A percentile compares a stretch with the other conserved stretches of the same genome.
Evolutionary conservation across 2,113 vertebrate genomes (phyloP).

Genomic region (Myotis brandtii): DNA sequence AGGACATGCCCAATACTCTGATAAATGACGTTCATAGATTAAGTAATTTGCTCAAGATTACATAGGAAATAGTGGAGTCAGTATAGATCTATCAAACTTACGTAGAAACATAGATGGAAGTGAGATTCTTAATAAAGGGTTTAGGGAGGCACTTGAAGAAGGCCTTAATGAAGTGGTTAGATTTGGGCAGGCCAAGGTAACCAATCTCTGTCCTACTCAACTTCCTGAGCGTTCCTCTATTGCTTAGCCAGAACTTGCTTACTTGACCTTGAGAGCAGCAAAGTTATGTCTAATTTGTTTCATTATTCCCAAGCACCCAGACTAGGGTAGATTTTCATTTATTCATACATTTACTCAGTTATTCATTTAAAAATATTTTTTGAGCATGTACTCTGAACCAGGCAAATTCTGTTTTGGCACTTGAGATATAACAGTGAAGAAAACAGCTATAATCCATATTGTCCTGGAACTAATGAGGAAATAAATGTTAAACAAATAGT

Average conservation of each 20-base stretch:
- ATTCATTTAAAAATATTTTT: conserved; percentile 25
- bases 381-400: background rate
- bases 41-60: background rate
- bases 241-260: background rate
- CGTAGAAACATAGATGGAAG: background rate
- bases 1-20: background rate
- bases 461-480: conserved; percentile 13
- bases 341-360: background rate
- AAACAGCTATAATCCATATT: conserved; percentile 27
- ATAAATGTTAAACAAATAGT: conserved; percentile 29
- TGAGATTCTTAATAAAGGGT: background rate
- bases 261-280: background rate
- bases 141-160: background rate
- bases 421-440: background rate
- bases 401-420: conserved; percentile 16
- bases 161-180: background rate
- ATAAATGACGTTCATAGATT: conserved; percentile 16
- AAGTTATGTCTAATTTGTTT: conserved; percentile 25
- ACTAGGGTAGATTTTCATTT: background rate
- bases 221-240: background rate
- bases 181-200: background rate
- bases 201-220: background rate
- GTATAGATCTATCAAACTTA: conserved; percentile 2
- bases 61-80: background rate
- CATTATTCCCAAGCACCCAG: conserved; percentile 1